Base-by-base conservation (phyloP, 2,113 vertebrate genomes). In the Uropsilus gracilis region DNA sequence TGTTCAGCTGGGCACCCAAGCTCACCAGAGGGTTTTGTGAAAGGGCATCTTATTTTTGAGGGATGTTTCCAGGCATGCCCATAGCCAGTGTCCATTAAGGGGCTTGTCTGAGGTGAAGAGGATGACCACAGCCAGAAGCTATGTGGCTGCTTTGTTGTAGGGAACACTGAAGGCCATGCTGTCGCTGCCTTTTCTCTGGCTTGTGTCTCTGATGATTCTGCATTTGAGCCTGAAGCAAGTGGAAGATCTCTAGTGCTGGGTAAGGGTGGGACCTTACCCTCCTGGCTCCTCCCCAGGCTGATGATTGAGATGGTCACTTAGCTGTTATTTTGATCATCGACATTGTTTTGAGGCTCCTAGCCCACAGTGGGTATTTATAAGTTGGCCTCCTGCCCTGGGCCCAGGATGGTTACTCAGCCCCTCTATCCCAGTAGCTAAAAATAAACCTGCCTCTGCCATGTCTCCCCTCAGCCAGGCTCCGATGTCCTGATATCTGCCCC, bases 371-470 rank as follows among this genome's bases (percentile, higher is more conserved):
- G 48, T 39, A 30, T 69, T 93, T 72, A 83, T 57, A 85, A 81
- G 61, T 83, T 64, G 93, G 95, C 88, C 13, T 94, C 50, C 44
- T 34, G 69, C 73, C 89, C 84, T 28, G 75, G 91, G 44, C 86
- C 69, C 37, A 69, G 66, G 63, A 73, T 59, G 75, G 53, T 82
- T 81, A 94, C 82, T 75, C 61, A 90, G 95, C 57, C 91, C 69
- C 92, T 94, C 77, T 78, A 72, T 94, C 68, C 75, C 63, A 89
- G 24, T 17, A 5, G 69, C 85, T 93, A 96, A 97, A 97, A 96
- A 96, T 96, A 96, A 90, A 80, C 44, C 57, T 71, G 72, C 66
- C 87, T 26, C 76, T 71, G 66, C 83, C 46, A 72, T 57, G 37
- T 50, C 85, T 39, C 32, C 34, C 37, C n/a, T 85, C 64, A 87